phyloP scores from a whole-genome alignment of 2,113 vertebrate species.

The Galemys pyrenaicus region DNA sequence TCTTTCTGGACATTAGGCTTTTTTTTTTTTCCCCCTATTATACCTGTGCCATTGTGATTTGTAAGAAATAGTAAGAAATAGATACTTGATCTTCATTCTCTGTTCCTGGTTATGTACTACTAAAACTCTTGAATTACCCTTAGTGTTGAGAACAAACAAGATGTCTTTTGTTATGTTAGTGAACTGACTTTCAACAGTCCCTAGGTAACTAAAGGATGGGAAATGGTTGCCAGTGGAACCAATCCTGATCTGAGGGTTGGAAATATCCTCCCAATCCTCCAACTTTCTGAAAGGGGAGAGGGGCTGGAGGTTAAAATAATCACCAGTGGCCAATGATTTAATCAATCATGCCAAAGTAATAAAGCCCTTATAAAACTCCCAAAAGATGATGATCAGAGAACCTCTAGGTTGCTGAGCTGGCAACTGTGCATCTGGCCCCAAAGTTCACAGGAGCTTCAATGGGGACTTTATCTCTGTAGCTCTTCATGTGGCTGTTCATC shows the following conservation, averaged over 20 bases:
- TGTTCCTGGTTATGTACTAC: background rate
- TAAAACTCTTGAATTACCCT: background rate
- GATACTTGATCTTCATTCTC: background rate
- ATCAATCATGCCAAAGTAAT: background rate
- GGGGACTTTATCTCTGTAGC: background rate
- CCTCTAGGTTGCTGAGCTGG: background rate
- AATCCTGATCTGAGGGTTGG: background rate
- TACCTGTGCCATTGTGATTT: background rate
- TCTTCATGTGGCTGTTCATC: background rate
- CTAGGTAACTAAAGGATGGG: background rate
- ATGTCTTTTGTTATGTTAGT: slow-evolving; percentile 19
- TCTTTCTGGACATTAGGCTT: background rate
- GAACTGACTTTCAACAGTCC: background rate
- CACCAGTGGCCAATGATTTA: background rate
- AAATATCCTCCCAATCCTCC: background rate
- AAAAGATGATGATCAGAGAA: background rate
- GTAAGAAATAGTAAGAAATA: slow-evolving; percentile 29
- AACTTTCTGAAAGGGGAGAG: background rate
- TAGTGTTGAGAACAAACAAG: background rate
- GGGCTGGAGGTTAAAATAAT: background rate
- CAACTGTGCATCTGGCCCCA: background rate
- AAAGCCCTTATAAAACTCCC: background rate
- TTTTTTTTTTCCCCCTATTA: background rate
- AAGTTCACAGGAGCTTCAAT: background rate
- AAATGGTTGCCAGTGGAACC: background rate